Conservation (phyloP, 2,113 vertebrate genomes). For the Actinemys pallida region DNA sequence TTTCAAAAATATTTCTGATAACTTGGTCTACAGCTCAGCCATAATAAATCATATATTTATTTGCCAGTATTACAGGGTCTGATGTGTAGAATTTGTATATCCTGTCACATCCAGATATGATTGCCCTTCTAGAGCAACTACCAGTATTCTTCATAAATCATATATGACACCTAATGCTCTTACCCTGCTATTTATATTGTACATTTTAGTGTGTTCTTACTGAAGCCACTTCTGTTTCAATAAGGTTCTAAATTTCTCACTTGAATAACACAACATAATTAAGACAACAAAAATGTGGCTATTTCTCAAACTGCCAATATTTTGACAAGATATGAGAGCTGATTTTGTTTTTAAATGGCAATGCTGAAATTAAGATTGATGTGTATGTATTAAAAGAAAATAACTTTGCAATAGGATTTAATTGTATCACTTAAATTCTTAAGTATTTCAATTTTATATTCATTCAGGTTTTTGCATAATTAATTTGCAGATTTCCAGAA, state of each 20-base stretch:
- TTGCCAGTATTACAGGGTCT: neutral
- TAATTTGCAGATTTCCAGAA: slow-evolving; percentile 74
- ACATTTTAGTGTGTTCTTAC: neutral
- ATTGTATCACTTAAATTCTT: slow-evolving; percentile 72
- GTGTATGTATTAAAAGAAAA: slow-evolving; percentile 54
- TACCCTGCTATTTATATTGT: neutral
- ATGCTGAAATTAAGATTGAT: slow-evolving; percentile 63
- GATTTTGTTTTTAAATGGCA: slow-evolving; percentile 35
- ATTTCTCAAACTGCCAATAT: slow-evolving; percentile 28
- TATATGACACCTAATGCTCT: neutral
- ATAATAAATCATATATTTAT: neutral
- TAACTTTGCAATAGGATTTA: slow-evolving; percentile 67
- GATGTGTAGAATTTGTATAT: neutral
- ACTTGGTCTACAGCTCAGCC: neutral
- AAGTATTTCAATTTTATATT: slow-evolving; percentile 70
- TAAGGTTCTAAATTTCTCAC: neutral
- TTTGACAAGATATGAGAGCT: slow-evolving; percentile 19
- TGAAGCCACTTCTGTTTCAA: neutral
- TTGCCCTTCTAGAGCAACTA: neutral
- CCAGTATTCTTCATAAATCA: neutral
- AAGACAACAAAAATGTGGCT: neutral
- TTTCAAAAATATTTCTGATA: neutral
- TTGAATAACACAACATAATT: neutral
- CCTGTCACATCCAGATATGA: neutral
- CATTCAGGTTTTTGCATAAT: slow-evolving; percentile 73